Percentiles rank a stretch among this genome's conserved stretches.
These are phyloP conservation scores for Trichogramma pretiosum DNA, from an alignment of 1,140 invertebrate genomes.

Conservation along the genomic window DNA sequence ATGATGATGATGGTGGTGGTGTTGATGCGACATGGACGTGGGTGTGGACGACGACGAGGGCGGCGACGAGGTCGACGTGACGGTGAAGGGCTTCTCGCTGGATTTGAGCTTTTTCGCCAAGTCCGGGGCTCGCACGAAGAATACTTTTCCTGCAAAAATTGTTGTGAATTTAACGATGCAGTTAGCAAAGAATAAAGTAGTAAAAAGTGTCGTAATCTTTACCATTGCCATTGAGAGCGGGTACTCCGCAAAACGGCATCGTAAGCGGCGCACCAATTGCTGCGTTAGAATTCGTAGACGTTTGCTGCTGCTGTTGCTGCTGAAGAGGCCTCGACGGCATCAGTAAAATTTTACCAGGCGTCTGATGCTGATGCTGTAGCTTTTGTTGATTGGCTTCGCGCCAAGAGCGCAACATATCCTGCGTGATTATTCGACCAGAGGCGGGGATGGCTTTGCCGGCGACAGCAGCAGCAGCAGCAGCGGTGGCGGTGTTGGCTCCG, in stretches of 20 bases:
- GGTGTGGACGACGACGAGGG: neutral
- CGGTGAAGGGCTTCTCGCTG: neutral
- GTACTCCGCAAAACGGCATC: conserved; percentile 13
- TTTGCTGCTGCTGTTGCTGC: too few species aligned
- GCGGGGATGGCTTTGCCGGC: neutral
- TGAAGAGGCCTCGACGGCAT: too few species aligned
- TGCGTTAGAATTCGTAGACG: too few species aligned
- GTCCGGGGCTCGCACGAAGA: conserved; percentile 18
- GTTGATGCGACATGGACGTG: too few species aligned
- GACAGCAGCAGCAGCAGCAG: neutral
- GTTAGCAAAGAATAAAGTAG: neutral
- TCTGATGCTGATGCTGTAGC: neutral
- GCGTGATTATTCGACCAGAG: neutral
- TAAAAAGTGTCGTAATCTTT: conserved; percentile 3
- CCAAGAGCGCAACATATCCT: conserved; percentile 2
- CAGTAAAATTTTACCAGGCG: neutral
- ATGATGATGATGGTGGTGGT: too few species aligned
- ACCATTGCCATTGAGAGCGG: conserved; percentile 4
- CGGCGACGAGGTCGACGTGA: neutral
- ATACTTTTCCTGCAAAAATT: conserved; percentile 11
- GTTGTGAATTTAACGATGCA: neutral
- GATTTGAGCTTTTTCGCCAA: conserved; percentile 1
- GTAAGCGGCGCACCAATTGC: neutral
- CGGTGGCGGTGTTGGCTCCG: neutral
- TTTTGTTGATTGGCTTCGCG: neutral